Percentiles rank a stretch among this genome's conserved stretches.
Evolutionary conservation across 2,113 vertebrate species (phyloP).

Genomic region (Edolisoma coerulescens): DNA sequence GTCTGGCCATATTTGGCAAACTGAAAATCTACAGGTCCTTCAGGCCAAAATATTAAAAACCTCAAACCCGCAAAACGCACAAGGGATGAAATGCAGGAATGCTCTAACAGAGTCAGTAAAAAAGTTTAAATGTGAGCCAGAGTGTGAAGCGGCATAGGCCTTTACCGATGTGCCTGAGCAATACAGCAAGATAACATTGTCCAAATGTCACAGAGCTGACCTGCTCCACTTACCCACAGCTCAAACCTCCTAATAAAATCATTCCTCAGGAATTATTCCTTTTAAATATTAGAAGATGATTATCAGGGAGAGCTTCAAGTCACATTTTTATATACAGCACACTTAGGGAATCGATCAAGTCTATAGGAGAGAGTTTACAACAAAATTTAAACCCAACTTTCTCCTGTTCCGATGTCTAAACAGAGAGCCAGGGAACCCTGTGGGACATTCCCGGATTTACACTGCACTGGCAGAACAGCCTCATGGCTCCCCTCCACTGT

Average conservation of each 20-base stretch:
- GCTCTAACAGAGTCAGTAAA: neutral
- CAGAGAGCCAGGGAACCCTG: neutral
- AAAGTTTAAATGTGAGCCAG: neutral
- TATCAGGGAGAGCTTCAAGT: neutral
- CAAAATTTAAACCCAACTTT: neutral
- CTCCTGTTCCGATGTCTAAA: neutral
- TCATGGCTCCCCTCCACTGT: neutral
- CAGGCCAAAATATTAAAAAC: neutral
- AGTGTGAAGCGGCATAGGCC: neutral
- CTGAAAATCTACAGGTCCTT: neutral
- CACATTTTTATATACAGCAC: neutral
- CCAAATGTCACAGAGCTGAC: neutral
- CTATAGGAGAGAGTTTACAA: neutral
- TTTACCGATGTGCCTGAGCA: neutral
- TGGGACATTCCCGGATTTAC: neutral
- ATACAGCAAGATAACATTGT: accelerated
- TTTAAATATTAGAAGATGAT: neutral
- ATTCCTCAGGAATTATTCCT: neutral
- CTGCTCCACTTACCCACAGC: neutral
- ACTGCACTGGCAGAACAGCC: neutral
- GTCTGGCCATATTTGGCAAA: neutral
- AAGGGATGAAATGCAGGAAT: neutral
- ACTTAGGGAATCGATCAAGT: neutral
- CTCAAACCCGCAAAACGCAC: neutral
- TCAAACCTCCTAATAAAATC: neutral